phyloP scores from a whole-genome alignment of 92 coral and sea anemone genomes.

The Pocillopora meandrina region DNA sequence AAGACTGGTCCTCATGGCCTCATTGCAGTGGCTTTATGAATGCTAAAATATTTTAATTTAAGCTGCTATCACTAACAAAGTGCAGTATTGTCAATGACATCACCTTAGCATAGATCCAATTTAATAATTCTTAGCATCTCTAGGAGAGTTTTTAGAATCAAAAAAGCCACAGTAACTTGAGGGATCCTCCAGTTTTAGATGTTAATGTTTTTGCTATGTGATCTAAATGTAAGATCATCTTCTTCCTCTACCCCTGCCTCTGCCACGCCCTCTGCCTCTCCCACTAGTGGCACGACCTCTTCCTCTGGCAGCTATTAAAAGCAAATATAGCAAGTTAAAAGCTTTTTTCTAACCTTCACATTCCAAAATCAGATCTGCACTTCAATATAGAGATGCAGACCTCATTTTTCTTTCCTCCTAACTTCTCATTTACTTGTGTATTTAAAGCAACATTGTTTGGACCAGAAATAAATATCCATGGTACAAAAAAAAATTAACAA shows the following conservation, averaged over 20 bases:
- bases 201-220: background rate
- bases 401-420: too few relatives aligned
- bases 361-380: too few relatives aligned
- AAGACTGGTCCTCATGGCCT: background rate
- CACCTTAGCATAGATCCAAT: background rate
- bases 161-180: background rate
- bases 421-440: too few relatives aligned
- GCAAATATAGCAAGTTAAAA: too few relatives aligned
- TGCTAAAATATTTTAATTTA: background rate
- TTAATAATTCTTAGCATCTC: background rate
- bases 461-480: too few relatives aligned
- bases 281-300: conserved; percentile 80
- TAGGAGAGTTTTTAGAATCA: background rate
- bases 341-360: too few relatives aligned
- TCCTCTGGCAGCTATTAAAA: conserved; percentile 28
- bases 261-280: conserved; percentile 95
- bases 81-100: background rate
- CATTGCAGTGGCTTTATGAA: background rate
- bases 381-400: too few relatives aligned
- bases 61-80: background rate
- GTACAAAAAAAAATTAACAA: too few relatives aligned
- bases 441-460: too few relatives aligned
- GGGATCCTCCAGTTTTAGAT: background rate
- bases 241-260: conserved; percentile 81
- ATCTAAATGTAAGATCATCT: conserved; percentile 36